Conservation (phyloP, 2,888 invertebrate genomes). For the Trissoscelio sp. region DNA sequence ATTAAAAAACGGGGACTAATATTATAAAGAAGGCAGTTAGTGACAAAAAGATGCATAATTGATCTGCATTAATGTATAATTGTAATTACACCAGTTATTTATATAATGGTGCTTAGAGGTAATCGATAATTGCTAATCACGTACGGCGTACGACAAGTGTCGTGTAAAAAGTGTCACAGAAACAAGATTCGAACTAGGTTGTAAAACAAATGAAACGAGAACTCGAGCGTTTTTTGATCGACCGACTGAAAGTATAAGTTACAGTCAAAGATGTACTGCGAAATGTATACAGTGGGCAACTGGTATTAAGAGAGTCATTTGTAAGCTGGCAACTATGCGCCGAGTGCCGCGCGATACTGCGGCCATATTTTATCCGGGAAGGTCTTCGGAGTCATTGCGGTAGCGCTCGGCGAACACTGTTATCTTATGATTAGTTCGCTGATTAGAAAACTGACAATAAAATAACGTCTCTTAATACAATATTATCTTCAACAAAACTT, state of each 20-base stretch:
- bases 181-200: constrained; percentile 50
- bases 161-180: constrained; percentile 56
- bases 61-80: constrained; percentile 46
- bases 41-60: constrained; percentile 41
- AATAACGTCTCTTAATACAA: constrained; percentile 52
- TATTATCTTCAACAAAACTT: constrained; percentile 43
- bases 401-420: constrained; percentile 41
- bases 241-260: constrained; percentile 78
- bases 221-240: constrained; percentile 30
- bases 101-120: constrained; percentile 39
- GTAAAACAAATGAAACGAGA: constrained; percentile 48
- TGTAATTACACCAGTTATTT: constrained; percentile 45
- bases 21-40: background rate
- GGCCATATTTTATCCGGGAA: constrained; percentile 72
- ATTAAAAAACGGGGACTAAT: constrained; percentile 13
- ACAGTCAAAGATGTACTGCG: constrained; percentile 75
- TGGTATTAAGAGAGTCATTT: constrained; percentile 79
- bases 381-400: constrained; percentile 65
- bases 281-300: constrained; percentile 76
- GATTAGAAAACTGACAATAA: constrained; percentile 55
- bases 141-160: constrained; percentile 43
- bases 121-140: constrained; percentile 52
- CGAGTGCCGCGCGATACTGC: constrained; percentile 75
- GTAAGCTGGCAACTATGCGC: constrained; percentile 74
- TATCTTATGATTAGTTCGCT: constrained; percentile 52